Conservation (phyloP, 1,140 invertebrate genomes). For the Trichomalopsis sarcophagae region DNA sequence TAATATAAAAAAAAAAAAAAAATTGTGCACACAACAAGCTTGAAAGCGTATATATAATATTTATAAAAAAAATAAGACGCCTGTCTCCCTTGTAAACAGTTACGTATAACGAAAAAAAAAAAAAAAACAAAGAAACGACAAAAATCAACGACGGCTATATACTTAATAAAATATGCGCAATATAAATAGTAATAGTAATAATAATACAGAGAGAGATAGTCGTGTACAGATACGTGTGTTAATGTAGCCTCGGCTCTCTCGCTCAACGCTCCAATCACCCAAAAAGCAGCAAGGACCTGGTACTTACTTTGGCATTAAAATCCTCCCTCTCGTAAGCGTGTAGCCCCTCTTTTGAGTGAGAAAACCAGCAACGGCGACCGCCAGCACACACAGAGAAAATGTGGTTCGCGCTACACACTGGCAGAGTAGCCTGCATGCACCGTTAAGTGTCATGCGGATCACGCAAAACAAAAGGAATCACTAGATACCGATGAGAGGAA, state of each 20-base stretch:
- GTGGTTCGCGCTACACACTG: slow-evolving; percentile 34
- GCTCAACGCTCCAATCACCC: slow-evolving; percentile 40
- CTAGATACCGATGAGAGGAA: slow-evolving; percentile 70
- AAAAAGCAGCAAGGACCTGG: slow-evolving; percentile 44
- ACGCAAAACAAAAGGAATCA: slow-evolving; percentile 66
- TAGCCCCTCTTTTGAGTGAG: slow-evolving; percentile 28
- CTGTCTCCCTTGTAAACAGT: not conserved
- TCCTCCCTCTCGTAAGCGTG: slow-evolving; percentile 25
- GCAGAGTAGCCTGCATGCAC: slow-evolving; percentile 40
- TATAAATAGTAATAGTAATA: not conserved
- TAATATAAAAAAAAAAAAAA: not conserved
- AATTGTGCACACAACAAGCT: slow-evolving; percentile 43
- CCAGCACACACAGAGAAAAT: slow-evolving; percentile 24
- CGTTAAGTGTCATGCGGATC: slow-evolving; percentile 60
- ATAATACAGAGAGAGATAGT: slow-evolving; percentile 15
- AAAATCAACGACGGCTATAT: not conserved
- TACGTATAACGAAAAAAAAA: not conserved
- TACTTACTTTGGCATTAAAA: slow-evolving; percentile 43
- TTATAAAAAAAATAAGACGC: slow-evolving; percentile 12
- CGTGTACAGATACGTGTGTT: slow-evolving; percentile 27
- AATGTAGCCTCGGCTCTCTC: slow-evolving; percentile 31
- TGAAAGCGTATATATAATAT: slow-evolving; percentile 26
- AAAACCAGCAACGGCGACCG: slow-evolving; percentile 13
- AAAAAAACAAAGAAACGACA: not conserved
- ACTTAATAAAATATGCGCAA: not conserved